Base-by-base conservation (phyloP, 2,113 vertebrate genomes). In the Parus major region DNA sequence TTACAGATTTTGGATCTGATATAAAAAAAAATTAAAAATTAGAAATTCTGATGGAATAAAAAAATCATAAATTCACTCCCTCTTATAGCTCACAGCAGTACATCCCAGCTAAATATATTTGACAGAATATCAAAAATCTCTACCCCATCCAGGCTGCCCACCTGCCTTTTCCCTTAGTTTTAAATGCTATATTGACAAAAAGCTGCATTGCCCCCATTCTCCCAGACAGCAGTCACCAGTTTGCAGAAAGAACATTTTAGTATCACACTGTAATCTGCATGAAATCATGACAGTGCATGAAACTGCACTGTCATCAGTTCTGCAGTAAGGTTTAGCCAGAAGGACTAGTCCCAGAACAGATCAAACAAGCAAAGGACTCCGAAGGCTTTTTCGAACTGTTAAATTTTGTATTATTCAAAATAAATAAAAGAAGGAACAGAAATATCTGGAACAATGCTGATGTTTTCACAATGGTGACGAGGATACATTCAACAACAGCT, bases 1-100 rank as follows among this genome's bases (percentile, higher is more conserved):
- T 99, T 99, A 97, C 98, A 99, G 93, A 99, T 98, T 46, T 96
- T 97, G 75, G 99, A 99, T 93, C 99, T 99, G 93, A 53, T 90
- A 11, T 7, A 46, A 75, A 12, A 64, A 64, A 71, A 12, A 68
- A 20, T 5, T 46, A 9, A 24, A 56, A 59, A 66, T 59, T 19
- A 85, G 49, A 42, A 65, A 56, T 82, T 81, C 64, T 80, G 66
- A 73, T 35, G 8, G 19, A 70, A 68, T 76, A 50, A 82, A 49
- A 73, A 41, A 52, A 23, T n/a, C 27, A 57, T 47, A 56, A 84
- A 47, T 46, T 28, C 25, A 75, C 15, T 75, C 56, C 15, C 59
- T 31, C 22, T n/a, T 71, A 75, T 28, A 91, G 33, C 8, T 78
- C 29, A 77, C 36, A 83, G 24, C 13, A 69, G 36, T 7, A 82